Evolutionary conservation across 2,797 vertebrate species (phyloP).

Genomic region (Acipenser oxyrinchus): DNA sequence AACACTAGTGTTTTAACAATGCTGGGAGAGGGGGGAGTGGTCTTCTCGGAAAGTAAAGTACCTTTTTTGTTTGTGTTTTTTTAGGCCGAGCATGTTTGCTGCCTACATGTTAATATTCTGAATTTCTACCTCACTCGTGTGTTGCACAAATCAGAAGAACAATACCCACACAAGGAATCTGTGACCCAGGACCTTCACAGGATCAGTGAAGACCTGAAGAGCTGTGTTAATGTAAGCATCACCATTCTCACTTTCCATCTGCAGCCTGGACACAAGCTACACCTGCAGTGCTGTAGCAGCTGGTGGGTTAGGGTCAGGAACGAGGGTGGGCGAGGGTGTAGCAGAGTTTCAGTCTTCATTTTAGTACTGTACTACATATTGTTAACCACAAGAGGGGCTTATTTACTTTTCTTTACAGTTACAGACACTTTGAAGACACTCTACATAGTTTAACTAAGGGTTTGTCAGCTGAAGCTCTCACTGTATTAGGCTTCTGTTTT

Average conservation of each 20-base stretch:
- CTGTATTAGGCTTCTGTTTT: no score
- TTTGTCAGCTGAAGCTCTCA: no score
- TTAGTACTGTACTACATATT: neutral
- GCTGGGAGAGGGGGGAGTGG: no score
- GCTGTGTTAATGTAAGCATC: constrained; percentile 52
- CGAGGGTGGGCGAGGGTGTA: neutral
- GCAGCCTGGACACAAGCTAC: neutral
- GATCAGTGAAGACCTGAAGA: constrained; percentile 39
- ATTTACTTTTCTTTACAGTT: no score
- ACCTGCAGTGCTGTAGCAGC: neutral
- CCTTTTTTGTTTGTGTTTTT: constrained; percentile 1
- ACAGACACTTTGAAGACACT: no score
- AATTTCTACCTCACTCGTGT: constrained; percentile 56
- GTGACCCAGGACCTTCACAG: constrained; percentile 49
- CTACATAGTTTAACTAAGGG: no score
- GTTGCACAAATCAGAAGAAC: constrained; percentile 31
- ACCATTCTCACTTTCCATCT: neutral
- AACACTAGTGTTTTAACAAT: no score
- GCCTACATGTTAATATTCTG: constrained; percentile 67
- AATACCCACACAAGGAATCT: constrained; percentile 35
- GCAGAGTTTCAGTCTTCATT: neutral
- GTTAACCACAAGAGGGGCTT: neutral
- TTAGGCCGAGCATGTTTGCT: constrained; percentile 57
- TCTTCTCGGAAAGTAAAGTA: no score
- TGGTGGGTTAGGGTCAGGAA: neutral